These are phyloP conservation scores for Acanthosepion lycidas DNA, from an alignment of 2,888 invertebrate species.

Conservation along the genomic window DNA sequence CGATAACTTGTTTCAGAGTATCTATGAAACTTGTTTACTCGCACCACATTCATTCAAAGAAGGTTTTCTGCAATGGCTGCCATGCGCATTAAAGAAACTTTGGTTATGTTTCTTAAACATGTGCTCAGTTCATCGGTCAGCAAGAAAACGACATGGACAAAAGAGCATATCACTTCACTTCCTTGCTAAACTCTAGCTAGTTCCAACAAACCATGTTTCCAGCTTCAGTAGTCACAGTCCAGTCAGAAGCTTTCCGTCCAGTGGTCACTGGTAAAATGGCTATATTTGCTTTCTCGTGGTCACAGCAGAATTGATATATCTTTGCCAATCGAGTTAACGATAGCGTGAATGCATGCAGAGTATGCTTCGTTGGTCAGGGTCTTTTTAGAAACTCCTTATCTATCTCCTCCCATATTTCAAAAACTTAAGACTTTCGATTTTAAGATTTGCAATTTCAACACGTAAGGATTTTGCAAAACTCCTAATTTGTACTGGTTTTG, in stretches of 20 bases:
- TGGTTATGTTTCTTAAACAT: neutral
- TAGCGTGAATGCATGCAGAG: neutral
- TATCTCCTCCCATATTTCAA: too few relatives aligned
- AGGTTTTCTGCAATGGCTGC: neutral
- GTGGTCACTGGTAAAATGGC: neutral
- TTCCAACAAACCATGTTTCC: neutral
- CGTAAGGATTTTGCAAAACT: too few relatives aligned
- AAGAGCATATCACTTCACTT: neutral
- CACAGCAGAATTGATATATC: neutral
- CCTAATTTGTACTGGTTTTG: too few relatives aligned
- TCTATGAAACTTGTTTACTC: neutral
- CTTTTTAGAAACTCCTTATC: neutral
- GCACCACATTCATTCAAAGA: neutral
- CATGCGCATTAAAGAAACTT: neutral
- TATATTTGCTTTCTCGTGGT: neutral
- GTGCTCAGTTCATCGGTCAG: neutral
- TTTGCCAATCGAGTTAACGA: neutral
- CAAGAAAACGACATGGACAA: neutral
- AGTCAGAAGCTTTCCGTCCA: neutral
- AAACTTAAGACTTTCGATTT: too few relatives aligned
- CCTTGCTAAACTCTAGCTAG: neutral
- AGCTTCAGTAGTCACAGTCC: slow-evolving; percentile 2
- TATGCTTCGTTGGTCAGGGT: neutral
- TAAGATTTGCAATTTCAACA: too few relatives aligned
- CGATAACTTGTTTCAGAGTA: neutral